Percentiles rank a stretch among this genome's conserved stretches.
phyloP scores from a whole-genome alignment of 2,797 vertebrate genomes.

The Eurystomus glaucurus region DNA sequence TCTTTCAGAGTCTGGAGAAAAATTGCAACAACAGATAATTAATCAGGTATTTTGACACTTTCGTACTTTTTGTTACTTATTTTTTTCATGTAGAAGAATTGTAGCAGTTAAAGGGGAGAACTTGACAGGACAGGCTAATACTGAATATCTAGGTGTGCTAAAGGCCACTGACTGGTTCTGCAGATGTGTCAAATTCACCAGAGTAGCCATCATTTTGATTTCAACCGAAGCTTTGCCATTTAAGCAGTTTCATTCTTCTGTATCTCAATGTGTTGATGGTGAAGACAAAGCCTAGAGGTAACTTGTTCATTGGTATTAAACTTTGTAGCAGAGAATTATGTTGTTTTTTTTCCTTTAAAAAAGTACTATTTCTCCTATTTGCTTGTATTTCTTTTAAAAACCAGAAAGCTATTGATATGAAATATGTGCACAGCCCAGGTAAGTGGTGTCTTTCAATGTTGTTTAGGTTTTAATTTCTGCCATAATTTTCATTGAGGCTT shows the following conservation, averaged over 20 bases:
- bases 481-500: neutral
- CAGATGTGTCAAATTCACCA: neutral
- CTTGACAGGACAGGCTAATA: neutral
- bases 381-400: neutral
- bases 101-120: neutral
- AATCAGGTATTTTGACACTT: conserved; percentile 78
- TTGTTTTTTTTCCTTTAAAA: no score
- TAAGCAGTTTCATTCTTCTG: neutral
- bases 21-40: conserved; percentile 54
- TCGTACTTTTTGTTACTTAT: neutral
- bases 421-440: neutral
- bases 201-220: neutral
- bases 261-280: neutral
- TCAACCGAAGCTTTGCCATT: neutral
- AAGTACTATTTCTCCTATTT: neutral
- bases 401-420: neutral
- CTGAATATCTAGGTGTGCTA: neutral
- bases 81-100: neutral
- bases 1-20: conserved; percentile 81
- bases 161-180: neutral
- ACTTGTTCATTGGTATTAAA: neutral
- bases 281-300: neutral
- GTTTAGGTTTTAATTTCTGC: neutral
- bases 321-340: neutral
- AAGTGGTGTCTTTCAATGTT: neutral